phyloP scores from a whole-genome alignment of 1,140 invertebrate genomes.

The Tetramorium parvispinum region DNA sequence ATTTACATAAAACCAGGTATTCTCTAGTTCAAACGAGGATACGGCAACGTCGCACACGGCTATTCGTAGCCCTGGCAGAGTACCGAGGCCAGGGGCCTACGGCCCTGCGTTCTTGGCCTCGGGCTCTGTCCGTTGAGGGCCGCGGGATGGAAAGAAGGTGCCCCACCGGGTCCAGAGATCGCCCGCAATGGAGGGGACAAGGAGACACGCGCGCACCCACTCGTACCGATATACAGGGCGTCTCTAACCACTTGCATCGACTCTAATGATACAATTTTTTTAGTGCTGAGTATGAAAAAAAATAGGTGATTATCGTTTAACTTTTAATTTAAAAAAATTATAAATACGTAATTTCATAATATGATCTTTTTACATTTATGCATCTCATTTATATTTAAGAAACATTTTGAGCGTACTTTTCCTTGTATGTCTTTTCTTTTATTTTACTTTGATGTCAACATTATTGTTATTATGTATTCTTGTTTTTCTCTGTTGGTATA shows the following conservation, averaged over 20 bases:
- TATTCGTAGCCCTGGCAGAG: constrained; percentile 56
- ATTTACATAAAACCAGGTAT: constrained; percentile 63
- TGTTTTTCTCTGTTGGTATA: not conserved
- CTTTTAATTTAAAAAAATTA: not conserved
- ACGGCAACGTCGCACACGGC: constrained; percentile 67
- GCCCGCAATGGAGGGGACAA: constrained; percentile 47
- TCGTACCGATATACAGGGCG: constrained; percentile 47
- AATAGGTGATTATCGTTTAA: not conserved
- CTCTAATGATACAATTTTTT: not conserved
- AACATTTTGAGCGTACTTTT: not conserved
- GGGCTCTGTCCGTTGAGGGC: constrained; percentile 56
- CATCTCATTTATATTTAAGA: not conserved
- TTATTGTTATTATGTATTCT: not conserved
- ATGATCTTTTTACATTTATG: not conserved
- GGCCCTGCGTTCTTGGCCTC: constrained; percentile 77
- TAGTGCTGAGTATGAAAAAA: not conserved
- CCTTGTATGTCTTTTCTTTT: not conserved
- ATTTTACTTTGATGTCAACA: not conserved
- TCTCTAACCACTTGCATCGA: not conserved
- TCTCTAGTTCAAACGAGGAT: constrained; percentile 59
- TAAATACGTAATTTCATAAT: not conserved
- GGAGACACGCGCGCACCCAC: constrained; percentile 73
- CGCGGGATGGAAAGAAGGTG: constrained; percentile 39
- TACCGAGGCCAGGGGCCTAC: constrained; percentile 70
- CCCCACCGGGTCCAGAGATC: constrained; percentile 59